Percentiles rank a stretch among this genome's conserved stretches.
phyloP scores from a whole-genome alignment of 2,113 vertebrate species.

The Scartelaos histophorus region DNA sequence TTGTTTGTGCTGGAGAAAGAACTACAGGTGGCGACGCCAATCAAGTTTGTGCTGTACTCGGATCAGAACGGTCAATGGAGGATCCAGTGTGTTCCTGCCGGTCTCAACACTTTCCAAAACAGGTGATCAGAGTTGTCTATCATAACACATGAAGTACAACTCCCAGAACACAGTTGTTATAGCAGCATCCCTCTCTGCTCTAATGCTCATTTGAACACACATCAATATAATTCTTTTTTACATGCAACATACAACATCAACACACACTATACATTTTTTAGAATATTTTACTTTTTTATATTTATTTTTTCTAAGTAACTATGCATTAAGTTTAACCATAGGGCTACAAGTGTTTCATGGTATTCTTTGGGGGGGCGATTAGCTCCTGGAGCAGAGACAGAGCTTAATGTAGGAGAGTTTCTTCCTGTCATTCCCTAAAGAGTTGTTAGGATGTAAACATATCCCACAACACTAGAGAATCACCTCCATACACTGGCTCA shows the following conservation, averaged over 20 bases:
- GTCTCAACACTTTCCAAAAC: conserved; percentile 86
- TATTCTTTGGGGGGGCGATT: conserved; percentile 24
- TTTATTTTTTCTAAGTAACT: conserved; percentile 20
- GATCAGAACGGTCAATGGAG: conserved; percentile 88
- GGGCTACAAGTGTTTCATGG: conserved; percentile 40
- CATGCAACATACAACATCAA: conserved; percentile 6
- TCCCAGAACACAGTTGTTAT: background rate
- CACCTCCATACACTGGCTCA: conserved; percentile 22
- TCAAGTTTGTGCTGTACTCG: conserved; percentile 84
- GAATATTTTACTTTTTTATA: conserved; percentile 1
- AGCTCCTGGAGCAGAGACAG: conserved; percentile 16
- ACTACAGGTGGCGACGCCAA: conserved; percentile 72
- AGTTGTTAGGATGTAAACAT: conserved; percentile 48
- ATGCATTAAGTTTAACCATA: conserved; percentile 40
- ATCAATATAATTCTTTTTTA: conserved; percentile 10
- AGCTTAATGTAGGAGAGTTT: conserved; percentile 10
- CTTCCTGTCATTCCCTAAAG: conserved; percentile 24
- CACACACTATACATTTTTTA: conserved; percentile 30
- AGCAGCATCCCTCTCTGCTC: background rate
- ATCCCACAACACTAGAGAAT: conserved; percentile 13
- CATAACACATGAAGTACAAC: too few species aligned
- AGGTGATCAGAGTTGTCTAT: conserved; percentile 68
- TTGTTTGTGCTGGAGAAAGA: conserved; percentile 84
- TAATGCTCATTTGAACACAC: conserved; percentile 14
- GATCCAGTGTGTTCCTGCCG: conserved; percentile 88